Evolutionary conservation across 23 tunicate genomes (phyloP), one percentile per base, ranked within the genome.

Genomic region (Trididemnum clinides): DNA sequence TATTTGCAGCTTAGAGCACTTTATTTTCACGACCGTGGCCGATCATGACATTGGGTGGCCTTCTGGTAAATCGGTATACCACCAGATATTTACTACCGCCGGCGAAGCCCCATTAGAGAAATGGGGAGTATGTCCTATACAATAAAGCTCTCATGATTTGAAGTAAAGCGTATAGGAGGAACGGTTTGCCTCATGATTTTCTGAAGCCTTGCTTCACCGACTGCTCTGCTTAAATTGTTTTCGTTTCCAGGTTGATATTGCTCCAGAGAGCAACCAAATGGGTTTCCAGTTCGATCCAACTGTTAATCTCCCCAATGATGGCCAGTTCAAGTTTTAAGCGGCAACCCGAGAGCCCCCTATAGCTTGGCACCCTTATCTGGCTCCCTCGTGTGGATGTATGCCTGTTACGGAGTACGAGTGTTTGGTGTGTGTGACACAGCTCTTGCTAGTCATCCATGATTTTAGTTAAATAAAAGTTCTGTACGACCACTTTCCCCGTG

Each of bases 261-360:
- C 54, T 12, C 90, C 86, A 0, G 83, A 72, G 7, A 89, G 69
- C 19, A 74, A 62, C 20, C 36, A 50, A 0, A 71, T 70, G 82
- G 98, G 98, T 26, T 94, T 85, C 51, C 98, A 94, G 75, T 94
- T 94, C 57, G 98, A 94, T 74, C 98, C 94, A 0, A 19, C 82
- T 4, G 84, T 59, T 6, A 23, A 88, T 12, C 90, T 89, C 19
- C 98, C 98, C 27, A 49, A 88, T n/a, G 98, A 94, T 50, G 97
- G 97, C 72, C 89, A 88, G 73, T 94, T 94, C 82, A 94, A 89
- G 66, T 94, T 94, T 71, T 84, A 71, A 78, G 10, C n/a, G n/a
- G n/a, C n/a, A n/a, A n/a, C n/a, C n/a, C n/a, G n/a, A n/a, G n/a
- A n/a, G n/a, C n/a, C 54, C 10, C 54, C 15, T 15, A 44, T 44